A percentile compares a stretch with the other conserved stretches of the same genome.
These are phyloP conservation scores for Pseudocheirus occidentalis DNA, from an alignment of 2,797 vertebrate species.

Conservation along the genomic window DNA sequence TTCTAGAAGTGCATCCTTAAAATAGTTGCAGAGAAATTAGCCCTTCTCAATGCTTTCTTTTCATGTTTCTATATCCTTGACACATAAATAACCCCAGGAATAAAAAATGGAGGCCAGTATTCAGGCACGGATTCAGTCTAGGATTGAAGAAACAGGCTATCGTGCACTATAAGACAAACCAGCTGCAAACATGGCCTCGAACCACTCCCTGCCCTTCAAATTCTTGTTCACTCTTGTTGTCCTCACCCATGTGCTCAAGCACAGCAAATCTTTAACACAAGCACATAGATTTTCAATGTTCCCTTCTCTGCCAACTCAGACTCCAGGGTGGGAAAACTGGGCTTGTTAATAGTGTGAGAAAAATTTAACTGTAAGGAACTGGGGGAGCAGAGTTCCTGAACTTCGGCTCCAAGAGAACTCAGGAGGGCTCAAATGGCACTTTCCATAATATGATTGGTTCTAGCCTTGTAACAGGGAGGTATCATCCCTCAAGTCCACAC, in stretches of 20 bases:
- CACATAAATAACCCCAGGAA: not conserved
- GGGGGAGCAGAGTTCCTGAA: not conserved
- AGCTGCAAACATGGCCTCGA: not conserved
- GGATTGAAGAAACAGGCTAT: not conserved
- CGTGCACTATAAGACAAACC: not conserved
- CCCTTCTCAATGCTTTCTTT: constrained; percentile 65
- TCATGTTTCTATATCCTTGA: constrained; percentile 79
- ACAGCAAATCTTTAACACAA: not conserved
- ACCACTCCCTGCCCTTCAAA: not conserved
- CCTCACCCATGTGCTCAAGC: not conserved
- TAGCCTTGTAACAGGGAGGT: not conserved
- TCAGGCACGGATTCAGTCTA: not conserved
- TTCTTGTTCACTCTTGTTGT: not conserved
- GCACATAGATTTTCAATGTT: not conserved
- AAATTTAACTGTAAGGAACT: not conserved
- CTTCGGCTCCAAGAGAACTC: not conserved
- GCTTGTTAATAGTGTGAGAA: not conserved
- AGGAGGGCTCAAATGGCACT: not conserved
- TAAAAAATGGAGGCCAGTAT: not conserved
- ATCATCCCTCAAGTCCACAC: not conserved
- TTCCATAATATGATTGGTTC: not conserved
- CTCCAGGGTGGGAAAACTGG: not conserved
- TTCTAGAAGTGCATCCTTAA: constrained; percentile 81
- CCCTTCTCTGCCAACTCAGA: not conserved
- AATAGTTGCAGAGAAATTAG: constrained; percentile 84